Conservation (phyloP, 2,113 vertebrate species). For the Chaenogobius annularis region DNA sequence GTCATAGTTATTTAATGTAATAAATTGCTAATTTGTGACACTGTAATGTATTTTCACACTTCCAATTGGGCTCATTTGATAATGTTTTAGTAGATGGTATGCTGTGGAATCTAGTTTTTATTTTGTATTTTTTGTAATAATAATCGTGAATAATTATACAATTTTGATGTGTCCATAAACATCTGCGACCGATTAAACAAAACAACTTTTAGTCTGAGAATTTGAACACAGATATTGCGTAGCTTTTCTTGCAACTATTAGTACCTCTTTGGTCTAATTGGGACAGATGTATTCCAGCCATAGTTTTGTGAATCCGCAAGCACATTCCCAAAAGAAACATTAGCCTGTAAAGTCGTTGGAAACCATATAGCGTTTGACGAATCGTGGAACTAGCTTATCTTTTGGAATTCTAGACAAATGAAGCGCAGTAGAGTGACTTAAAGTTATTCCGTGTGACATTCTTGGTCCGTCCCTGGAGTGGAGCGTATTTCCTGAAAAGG, state of each 20-base stretch:
- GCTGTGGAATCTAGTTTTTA: no score
- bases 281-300: background rate
- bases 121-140: no score
- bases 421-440: background rate
- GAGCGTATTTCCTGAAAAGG: slow-evolving; percentile 38
- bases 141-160: no score
- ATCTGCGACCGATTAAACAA: no score
- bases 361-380: background rate
- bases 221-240: background rate
- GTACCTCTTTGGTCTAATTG: background rate
- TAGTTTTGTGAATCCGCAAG: background rate
- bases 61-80: no score
- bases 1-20: no score
- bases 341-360: background rate
- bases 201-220: no score
- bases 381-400: background rate
- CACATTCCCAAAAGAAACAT: background rate
- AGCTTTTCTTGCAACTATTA: background rate
- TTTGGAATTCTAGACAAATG: slow-evolving; percentile 1
- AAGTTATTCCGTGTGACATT: slow-evolving; percentile 20
- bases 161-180: no score
- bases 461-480: slow-evolving; percentile 22
- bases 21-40: no score
- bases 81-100: no score
- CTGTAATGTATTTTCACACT: no score